A percentile compares a stretch with the other conserved stretches of the same genome.
These are phyloP conservation scores for Cyclophora albipunctata DNA, from an alignment of 2,888 invertebrate species.

Conservation along the genomic window DNA sequence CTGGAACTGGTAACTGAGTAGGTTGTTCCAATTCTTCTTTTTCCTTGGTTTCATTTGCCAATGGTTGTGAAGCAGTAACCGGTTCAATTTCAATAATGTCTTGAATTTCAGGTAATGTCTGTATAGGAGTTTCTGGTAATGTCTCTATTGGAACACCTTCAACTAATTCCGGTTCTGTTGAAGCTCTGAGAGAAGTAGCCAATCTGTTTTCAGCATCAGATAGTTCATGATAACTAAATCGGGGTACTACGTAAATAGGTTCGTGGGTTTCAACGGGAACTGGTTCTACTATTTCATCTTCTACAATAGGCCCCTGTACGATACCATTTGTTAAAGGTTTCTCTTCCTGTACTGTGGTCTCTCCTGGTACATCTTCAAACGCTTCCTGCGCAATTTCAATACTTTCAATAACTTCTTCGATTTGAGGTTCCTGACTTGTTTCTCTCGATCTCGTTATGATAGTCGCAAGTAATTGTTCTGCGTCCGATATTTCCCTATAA, in stretches of 20 bases:
- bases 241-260: conserved; percentile 30
- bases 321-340: conserved; percentile 5
- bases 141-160: neutral
- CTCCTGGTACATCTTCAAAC: no score
- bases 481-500: conserved; percentile 33
- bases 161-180: conserved; percentile 2
- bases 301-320: conserved; percentile 2
- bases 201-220: conserved; percentile 40
- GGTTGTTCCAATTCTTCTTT: no score
- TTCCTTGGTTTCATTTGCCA: no score
- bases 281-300: conserved; percentile 3
- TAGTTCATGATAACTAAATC: conserved; percentile 39
- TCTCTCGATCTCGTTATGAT: conserved; percentile 21
- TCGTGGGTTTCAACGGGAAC: conserved; percentile 2
- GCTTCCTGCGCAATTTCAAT: no score
- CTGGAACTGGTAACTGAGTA: neutral
- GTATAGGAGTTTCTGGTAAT: neutral
- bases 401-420: neutral
- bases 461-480: conserved; percentile 30
- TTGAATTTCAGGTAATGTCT: neutral
- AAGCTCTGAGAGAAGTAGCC: conserved; percentile 15
- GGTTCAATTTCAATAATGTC: neutral
- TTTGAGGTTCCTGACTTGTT: conserved; percentile 13
- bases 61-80: no score
- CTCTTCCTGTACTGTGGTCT: conserved; percentile 3